phyloP scores from a whole-genome alignment of 1,140 invertebrate species.

The Hormaphis cornu region DNA sequence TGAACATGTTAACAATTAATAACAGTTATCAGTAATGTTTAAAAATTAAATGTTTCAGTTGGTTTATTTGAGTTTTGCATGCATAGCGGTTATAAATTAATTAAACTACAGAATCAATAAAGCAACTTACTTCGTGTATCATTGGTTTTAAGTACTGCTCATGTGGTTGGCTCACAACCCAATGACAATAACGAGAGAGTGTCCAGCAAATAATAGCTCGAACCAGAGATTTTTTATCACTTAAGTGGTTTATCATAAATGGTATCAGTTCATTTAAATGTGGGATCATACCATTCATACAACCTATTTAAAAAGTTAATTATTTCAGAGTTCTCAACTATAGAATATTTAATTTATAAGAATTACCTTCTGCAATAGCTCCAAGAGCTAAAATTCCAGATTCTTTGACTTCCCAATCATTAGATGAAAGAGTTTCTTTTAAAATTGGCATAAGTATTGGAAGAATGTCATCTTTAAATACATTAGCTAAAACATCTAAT shows the following conservation, averaged over 20 bases:
- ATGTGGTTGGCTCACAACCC: constrained; percentile 92
- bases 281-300: constrained; percentile 92
- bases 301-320: constrained; percentile 49
- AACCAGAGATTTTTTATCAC: constrained; percentile 92
- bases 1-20: neutral
- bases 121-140: constrained; percentile 72
- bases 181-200: constrained; percentile 91
- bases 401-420: constrained; percentile 95
- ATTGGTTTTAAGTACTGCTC: constrained; percentile 87
- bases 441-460: constrained; percentile 90
- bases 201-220: constrained; percentile 99
- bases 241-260: constrained; percentile 84
- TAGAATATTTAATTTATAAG: neutral
- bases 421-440: constrained; percentile 91
- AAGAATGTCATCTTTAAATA: constrained; percentile 90
- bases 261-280: constrained; percentile 93
- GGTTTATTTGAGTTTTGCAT: no score
- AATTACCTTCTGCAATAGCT: constrained; percentile 93
- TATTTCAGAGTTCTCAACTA: neutral
- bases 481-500: constrained; percentile 91
- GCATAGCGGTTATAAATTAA: no score
- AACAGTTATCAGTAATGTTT: neutral
- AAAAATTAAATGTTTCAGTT: neutral
- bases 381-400: constrained; percentile 91
- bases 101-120: no score